A percentile compares a stretch with the other conserved stretches of the same genome.
phyloP scores from a whole-genome alignment of 2,113 vertebrate species.

The Cercopithecus mona region DNA sequence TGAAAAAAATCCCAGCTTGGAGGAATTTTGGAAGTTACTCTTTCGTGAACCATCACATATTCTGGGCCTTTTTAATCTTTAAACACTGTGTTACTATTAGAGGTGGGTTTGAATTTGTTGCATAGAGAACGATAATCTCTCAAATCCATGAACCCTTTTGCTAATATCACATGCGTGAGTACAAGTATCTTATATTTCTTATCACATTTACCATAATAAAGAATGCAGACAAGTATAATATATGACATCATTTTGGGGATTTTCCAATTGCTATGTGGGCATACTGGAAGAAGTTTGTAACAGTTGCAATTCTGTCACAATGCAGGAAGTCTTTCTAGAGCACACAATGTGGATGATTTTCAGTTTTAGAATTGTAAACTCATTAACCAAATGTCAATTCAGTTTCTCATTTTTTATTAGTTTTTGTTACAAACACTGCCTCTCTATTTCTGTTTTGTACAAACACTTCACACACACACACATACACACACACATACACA shows the following conservation, averaged over 20 bases:
- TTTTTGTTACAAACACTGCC: neutral
- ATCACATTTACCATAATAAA: slow-evolving; percentile 25
- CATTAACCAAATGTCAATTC: neutral
- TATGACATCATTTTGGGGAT: neutral
- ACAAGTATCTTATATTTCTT: neutral
- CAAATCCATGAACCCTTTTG: neutral
- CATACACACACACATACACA: neutral
- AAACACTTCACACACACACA: neutral
- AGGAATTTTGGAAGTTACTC: neutral
- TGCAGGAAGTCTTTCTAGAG: slow-evolving; percentile 26
- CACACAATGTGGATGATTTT: neutral
- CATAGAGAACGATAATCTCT: neutral
- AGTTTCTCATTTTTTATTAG: neutral
- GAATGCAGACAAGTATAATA: neutral
- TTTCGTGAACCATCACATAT: slow-evolving; percentile 4
- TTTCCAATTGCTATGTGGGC: neutral
- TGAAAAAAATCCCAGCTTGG: neutral
- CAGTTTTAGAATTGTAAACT: slow-evolving; percentile 12
- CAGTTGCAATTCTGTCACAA: neutral
- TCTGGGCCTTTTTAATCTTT: neutral
- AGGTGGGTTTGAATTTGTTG: slow-evolving; percentile 6
- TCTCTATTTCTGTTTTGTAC: neutral
- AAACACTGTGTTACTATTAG: neutral
- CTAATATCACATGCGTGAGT: neutral
- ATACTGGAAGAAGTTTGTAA: slow-evolving; percentile 38